phyloP scores from a whole-genome alignment of 2,888 invertebrate genomes.

The Habrosyne pyritoides region DNA sequence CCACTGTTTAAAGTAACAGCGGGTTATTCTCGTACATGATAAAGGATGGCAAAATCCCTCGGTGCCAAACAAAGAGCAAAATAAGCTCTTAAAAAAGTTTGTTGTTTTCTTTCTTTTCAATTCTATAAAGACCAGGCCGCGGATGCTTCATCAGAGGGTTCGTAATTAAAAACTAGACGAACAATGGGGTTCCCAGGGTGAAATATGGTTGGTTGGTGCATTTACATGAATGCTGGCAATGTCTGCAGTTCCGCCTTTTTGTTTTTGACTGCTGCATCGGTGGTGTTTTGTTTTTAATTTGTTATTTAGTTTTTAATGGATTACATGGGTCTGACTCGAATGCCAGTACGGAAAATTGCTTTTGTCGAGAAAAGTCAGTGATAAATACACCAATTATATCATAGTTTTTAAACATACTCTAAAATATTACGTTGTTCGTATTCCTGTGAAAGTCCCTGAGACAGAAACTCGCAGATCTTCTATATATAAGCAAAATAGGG shows the following conservation, averaged over 20 bases:
- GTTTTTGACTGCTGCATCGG: neutral
- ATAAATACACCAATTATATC: too few species aligned
- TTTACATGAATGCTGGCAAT: constrained; percentile 27
- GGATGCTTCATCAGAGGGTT: constrained; percentile 54
- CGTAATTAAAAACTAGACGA: constrained; percentile 57
- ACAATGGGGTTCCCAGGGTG: constrained; percentile 48
- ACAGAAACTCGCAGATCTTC: too few species aligned
- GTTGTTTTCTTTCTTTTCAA: constrained; percentile 30
- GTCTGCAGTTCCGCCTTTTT: constrained; percentile 23
- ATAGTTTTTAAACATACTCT: too few species aligned
- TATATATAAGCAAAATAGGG: too few species aligned
- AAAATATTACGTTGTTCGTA: too few species aligned
- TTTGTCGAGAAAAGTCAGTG: too few species aligned
- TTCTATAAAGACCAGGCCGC: constrained; percentile 39
- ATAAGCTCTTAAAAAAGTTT: constrained; percentile 30
- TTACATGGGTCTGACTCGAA: too few species aligned
- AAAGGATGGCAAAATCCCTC: constrained; percentile 21
- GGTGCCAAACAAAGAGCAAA: constrained; percentile 29
- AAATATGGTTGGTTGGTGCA: constrained; percentile 45
- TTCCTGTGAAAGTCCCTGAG: too few species aligned
- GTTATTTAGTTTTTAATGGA: neutral
- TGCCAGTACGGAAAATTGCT: too few species aligned
- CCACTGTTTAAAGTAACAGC: constrained; percentile 6
- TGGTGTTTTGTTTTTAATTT: neutral
- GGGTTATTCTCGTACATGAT: neutral